Percentiles rank a stretch among this genome's conserved stretches.
These are phyloP conservation scores for Craniophora ligustri DNA, from an alignment of 2,888 invertebrate genomes.

Conservation along the genomic window DNA sequence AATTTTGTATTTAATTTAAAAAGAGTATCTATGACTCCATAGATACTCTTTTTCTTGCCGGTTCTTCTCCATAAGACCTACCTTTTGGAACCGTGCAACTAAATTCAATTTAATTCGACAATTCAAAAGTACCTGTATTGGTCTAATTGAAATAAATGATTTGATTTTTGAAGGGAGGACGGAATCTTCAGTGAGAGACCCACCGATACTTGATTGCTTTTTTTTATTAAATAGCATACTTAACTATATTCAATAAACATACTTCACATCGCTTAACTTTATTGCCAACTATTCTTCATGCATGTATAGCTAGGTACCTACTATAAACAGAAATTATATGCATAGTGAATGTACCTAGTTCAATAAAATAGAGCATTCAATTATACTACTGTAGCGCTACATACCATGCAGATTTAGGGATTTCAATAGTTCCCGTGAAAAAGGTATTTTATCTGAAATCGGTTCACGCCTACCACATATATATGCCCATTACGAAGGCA, in stretches of 20 bases:
- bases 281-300: conserved; percentile 18
- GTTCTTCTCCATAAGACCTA: no score
- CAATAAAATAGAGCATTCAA: conserved; percentile 51
- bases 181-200: no score
- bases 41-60: no score
- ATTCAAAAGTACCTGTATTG: no score
- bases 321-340: conserved; percentile 33
- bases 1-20: no score
- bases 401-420: conserved; percentile 64
- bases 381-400: conserved; percentile 47
- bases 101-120: no score
- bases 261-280: conserved; percentile 24
- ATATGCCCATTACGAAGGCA: conserved; percentile 68
- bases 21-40: no score
- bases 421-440: conserved; percentile 59
- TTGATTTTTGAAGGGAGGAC: no score
- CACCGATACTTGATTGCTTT: no score
- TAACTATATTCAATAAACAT: conserved; percentile 30
- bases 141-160: no score
- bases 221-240: conserved; percentile 25
- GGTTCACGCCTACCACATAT: conserved; percentile 70
- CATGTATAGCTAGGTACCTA: no score
- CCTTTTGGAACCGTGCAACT: no score
- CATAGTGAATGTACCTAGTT: conserved; percentile 30
- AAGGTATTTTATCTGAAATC: conserved; percentile 67